Percentiles rank a stretch among this genome's conserved stretches.
These are phyloP conservation scores for Psittacula echo DNA, from an alignment of 2,797 vertebrate species.

Conservation along the genomic window DNA sequence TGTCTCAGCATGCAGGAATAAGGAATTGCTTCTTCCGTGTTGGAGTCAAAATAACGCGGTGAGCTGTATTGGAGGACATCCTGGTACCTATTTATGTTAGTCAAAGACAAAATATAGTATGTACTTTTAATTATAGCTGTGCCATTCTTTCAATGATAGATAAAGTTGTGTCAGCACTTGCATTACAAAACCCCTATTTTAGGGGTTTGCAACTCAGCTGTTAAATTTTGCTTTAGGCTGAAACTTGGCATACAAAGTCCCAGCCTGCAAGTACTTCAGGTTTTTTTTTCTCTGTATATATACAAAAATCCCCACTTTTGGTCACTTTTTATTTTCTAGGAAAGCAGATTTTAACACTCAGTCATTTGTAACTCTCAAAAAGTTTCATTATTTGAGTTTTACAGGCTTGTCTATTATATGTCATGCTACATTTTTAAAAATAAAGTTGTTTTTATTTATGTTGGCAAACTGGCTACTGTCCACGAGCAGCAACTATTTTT, in stretches of 20 bases:
- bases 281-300: not conserved
- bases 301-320: not conserved
- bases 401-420: conserved; percentile 23
- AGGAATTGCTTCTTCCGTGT: not conserved
- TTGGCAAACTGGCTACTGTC: conserved; percentile 54
- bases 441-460: conserved; percentile 16
- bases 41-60: not conserved
- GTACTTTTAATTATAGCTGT: conserved; percentile 53
- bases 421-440: conserved; percentile 34
- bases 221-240: conserved; percentile 67
- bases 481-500: conserved; percentile 53
- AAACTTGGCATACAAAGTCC: conserved; percentile 46
- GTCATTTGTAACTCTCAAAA: conserved; percentile 31
- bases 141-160: conserved; percentile 1
- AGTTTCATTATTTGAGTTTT: conserved; percentile 46
- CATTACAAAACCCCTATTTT: conserved; percentile 65
- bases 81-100: conserved; percentile 48
- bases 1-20: not conserved
- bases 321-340: conserved; percentile 47
- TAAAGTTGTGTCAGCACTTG: conserved; percentile 63
- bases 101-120: conserved; percentile 19
- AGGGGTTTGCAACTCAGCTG: conserved; percentile 56
- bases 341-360: conserved; percentile 33
- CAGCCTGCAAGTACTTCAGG: not conserved
- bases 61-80: not conserved